Percentiles rank a stretch among this genome's conserved stretches.
phyloP scores from a whole-genome alignment of 1,140 invertebrate species.

The Acyrthosiphon pisum region DNA sequence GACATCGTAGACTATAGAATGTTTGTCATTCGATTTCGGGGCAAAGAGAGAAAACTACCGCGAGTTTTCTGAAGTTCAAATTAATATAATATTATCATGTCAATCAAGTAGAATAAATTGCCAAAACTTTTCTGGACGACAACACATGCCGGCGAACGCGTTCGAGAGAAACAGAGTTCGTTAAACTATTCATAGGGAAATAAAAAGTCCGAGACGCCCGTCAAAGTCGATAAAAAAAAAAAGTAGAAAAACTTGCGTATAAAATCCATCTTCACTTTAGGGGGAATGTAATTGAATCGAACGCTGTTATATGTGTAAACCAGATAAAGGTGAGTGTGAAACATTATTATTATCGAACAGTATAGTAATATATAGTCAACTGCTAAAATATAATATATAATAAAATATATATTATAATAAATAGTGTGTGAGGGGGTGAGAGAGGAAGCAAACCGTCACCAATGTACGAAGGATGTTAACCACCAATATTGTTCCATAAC shows the following conservation, averaged over 20 bases:
- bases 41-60: background rate
- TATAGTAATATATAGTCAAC: background rate
- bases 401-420: background rate
- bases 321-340: background rate
- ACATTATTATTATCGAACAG: background rate
- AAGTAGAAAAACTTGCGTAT: background rate
- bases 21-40: slow-evolving; percentile 24
- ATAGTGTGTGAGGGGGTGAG: background rate
- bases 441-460: background rate
- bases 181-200: background rate
- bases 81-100: slow-evolving; percentile 38
- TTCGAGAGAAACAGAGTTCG: background rate
- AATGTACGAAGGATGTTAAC: background rate
- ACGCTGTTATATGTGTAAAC: too few species aligned
- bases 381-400: background rate
- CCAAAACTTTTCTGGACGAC: slow-evolving; percentile 20
- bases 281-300: slow-evolving; percentile 4
- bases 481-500: background rate
- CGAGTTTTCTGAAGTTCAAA: slow-evolving; percentile 16
- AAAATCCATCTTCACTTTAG: background rate
- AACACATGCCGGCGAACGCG: background rate
- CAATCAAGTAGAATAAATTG: slow-evolving; percentile 38
- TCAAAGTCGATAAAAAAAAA: background rate
- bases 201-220: background rate
- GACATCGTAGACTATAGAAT: background rate